Evolutionary conservation across 2,113 vertebrate genomes (phyloP).

Genomic region (Chaetura pelagica): DNA sequence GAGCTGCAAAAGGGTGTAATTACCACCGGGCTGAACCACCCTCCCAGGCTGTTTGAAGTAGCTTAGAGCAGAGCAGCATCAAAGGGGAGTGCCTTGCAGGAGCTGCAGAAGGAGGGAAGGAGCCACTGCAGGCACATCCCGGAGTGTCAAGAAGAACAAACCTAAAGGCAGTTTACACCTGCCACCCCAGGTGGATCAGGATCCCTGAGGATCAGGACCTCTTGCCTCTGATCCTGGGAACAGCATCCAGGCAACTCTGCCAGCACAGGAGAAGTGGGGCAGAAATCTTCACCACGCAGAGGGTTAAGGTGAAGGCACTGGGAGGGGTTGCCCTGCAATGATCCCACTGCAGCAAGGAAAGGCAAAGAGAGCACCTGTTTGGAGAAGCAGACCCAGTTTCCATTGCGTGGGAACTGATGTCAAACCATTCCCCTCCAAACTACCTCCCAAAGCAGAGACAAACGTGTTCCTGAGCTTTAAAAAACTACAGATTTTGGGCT

Average conservation of each 20-base stretch:
- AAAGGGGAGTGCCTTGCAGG: conserved; percentile 12
- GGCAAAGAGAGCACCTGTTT: background rate
- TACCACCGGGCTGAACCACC: conserved; percentile 41
- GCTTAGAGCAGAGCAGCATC: conserved; percentile 51
- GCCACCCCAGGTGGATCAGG: background rate
- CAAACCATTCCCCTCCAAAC: background rate
- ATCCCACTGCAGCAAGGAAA: background rate
- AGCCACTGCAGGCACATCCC: background rate
- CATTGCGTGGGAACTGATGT: background rate
- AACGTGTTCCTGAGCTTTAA: background rate
- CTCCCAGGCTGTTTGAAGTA: conserved; percentile 59
- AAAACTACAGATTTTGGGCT: background rate
- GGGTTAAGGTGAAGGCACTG: background rate
- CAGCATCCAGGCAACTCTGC: background rate
- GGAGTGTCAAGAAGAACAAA: background rate
- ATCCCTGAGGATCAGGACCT: background rate
- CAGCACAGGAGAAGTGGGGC: background rate
- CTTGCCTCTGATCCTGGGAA: background rate
- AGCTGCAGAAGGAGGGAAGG: background rate
- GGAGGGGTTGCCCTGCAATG: background rate
- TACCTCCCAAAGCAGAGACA: background rate
- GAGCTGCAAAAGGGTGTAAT: conserved; percentile 52
- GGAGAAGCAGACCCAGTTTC: background rate
- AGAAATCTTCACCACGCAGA: background rate
- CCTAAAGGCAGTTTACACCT: background rate